These are phyloP conservation scores for Tenebrio molitor DNA, from an alignment of 1,140 invertebrate species.

Conservation along the genomic window DNA sequence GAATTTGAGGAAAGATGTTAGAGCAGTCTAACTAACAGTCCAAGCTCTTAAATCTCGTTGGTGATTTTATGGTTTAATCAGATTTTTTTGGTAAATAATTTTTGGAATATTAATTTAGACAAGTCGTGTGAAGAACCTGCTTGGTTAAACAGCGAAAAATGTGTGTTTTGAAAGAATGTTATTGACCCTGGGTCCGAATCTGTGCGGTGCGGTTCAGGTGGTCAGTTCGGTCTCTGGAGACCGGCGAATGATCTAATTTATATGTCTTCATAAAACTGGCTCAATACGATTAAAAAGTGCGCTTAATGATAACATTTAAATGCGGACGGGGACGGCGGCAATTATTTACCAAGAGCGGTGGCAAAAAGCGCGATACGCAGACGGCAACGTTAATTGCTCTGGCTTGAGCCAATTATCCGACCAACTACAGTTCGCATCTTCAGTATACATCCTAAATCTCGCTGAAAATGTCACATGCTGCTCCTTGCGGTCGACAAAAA, in stretches of 20 bases:
- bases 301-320: slow-evolving; percentile 55
- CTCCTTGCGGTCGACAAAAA: slow-evolving; percentile 28
- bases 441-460: slow-evolving; percentile 24
- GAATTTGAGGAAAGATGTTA: too few relatives aligned
- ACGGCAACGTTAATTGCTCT: slow-evolving; percentile 50
- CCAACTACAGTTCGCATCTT: slow-evolving; percentile 29
- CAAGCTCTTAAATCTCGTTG: too few relatives aligned
- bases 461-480: slow-evolving; percentile 27
- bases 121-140: neutral
- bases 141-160: neutral
- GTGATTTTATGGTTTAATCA: too few relatives aligned
- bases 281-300: slow-evolving; percentile 50
- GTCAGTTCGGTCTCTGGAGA: neutral
- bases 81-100: too few relatives aligned
- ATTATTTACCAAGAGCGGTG: slow-evolving; percentile 42
- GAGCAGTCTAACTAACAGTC: too few relatives aligned
- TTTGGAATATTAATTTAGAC: neutral
- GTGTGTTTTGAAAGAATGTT: neutral
- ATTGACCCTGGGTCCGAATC: neutral
- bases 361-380: slow-evolving; percentile 49
- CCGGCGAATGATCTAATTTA: slow-evolving; percentile 43
- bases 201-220: too few relatives aligned
- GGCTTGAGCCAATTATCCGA: slow-evolving; percentile 46
- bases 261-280: slow-evolving; percentile 53
- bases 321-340: slow-evolving; percentile 46